Conservation (phyloP, 1,140 invertebrate species). For the Drosophila kanapiae region DNA sequence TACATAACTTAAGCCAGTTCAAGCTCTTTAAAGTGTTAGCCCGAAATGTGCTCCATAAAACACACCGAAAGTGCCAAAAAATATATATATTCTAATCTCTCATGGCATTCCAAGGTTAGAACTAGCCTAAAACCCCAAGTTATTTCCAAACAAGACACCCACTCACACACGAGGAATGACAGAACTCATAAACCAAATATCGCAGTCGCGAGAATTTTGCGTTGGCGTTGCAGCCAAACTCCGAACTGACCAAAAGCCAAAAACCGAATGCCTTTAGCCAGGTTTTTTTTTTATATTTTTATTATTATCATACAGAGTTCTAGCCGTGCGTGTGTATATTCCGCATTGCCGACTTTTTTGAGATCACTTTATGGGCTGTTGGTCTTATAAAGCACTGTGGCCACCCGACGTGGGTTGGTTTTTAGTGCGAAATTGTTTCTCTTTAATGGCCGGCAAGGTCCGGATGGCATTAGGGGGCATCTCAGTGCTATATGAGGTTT, state of each 20-base stretch:
- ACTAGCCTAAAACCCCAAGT: slow-evolving; percentile 9
- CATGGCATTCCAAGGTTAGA: slow-evolving; percentile 31
- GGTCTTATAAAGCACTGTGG: slow-evolving; percentile 53
- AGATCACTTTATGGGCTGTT: slow-evolving; percentile 46
- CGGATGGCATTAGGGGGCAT: slow-evolving; percentile 35
- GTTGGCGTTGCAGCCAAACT: slow-evolving; percentile 50
- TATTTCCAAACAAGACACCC: slow-evolving; percentile 30
- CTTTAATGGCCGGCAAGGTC: slow-evolving; percentile 44
- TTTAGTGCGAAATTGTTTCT: slow-evolving; percentile 53
- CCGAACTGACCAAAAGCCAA: slow-evolving; percentile 33
- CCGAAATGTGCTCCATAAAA: neutral
- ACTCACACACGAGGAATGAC: slow-evolving; percentile 1
- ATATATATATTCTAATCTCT: neutral
- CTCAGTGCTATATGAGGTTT: slow-evolving; percentile 9
- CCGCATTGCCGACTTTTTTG: slow-evolving; percentile 8
- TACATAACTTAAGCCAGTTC: neutral
- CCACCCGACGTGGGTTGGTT: slow-evolving; percentile 41
- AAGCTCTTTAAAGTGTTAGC: neutral
- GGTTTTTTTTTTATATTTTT: slow-evolving; percentile 11
- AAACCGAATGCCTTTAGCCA: slow-evolving; percentile 49
- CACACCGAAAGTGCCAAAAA: neutral
- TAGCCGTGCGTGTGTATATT: slow-evolving; percentile 24
- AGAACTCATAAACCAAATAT: slow-evolving; percentile 59
- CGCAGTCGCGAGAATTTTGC: slow-evolving; percentile 43
- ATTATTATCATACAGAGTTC: slow-evolving; percentile 26